Percentiles rank a stretch among this genome's conserved stretches.
Conservation (phyloP, 2,797 vertebrate genomes). For the Microtus agrestis region DNA sequence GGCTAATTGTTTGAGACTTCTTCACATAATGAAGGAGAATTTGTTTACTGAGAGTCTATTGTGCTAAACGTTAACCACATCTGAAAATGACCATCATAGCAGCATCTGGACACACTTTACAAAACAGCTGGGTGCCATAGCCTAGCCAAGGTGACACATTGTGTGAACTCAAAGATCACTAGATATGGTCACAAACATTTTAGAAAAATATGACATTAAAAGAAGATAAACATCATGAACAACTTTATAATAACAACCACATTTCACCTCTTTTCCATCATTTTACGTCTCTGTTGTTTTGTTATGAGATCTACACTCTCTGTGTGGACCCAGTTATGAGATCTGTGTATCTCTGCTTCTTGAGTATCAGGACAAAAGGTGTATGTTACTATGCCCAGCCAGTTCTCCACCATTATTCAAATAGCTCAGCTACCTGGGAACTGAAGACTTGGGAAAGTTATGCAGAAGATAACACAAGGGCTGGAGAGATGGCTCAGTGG, state of each 20-base stretch:
- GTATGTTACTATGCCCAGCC: not conserved
- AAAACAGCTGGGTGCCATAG: not conserved
- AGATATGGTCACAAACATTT: not conserved
- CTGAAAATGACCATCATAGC: not conserved
- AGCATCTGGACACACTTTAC: not conserved
- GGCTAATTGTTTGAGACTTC: not conserved
- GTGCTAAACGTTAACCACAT: not conserved
- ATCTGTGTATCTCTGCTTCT: not conserved
- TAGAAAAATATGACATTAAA: not conserved
- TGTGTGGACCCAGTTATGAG: not conserved
- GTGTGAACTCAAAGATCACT: not conserved
- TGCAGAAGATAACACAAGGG: not conserved
- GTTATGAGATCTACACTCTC: not conserved
- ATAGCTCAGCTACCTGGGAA: not conserved
- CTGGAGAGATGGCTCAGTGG: not conserved
- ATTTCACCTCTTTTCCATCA: not conserved
- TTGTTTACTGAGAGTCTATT: not conserved
- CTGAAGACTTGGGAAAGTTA: not conserved
- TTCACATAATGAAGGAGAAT: not conserved
- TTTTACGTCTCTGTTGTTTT: not conserved
- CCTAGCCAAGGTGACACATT: not conserved
- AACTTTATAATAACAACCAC: not conserved
- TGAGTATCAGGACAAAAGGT: not conserved
- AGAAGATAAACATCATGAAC: not conserved
- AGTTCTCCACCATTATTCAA: not conserved